Evolutionary conservation across 2,888 invertebrate genomes (phyloP).

Genomic region (Serripes groenlandicus): DNA sequence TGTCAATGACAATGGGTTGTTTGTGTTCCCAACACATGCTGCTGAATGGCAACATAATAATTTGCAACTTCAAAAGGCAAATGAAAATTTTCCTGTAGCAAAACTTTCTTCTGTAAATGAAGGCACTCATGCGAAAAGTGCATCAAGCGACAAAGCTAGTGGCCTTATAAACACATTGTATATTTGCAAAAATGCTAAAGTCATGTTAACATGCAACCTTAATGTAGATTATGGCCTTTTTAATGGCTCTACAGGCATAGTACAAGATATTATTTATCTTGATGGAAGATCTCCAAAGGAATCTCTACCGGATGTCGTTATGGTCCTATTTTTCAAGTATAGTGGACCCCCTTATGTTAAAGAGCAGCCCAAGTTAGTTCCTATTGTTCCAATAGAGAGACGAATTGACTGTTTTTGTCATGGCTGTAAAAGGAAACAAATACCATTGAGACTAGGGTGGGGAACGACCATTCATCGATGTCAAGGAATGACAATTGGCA

Average conservation of each 20-base stretch:
- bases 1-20: conserved; percentile 40
- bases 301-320: conserved; percentile 63
- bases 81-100: conserved; percentile 50
- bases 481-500: conserved; percentile 63
- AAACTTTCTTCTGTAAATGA: conserved; percentile 33
- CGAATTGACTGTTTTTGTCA: conserved; percentile 53
- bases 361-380: conserved; percentile 38
- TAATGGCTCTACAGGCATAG: conserved; percentile 61
- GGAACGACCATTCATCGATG: conserved; percentile 59
- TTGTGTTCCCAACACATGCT: conserved; percentile 61
- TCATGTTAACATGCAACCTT: conserved; percentile 62
- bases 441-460: conserved; percentile 63
- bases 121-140: conserved; percentile 43
- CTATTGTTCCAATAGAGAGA: conserved; percentile 61
- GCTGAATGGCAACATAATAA: conserved; percentile 50
- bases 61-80: conserved; percentile 27
- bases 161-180: conserved; percentile 45
- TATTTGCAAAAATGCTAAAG: conserved; percentile 49
- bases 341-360: conserved; percentile 55
- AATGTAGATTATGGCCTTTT: conserved; percentile 60
- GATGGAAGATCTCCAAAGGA: conserved; percentile 39
- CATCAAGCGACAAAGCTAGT: conserved; percentile 45
- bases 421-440: conserved; percentile 51
- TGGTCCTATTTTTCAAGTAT: conserved; percentile 63
- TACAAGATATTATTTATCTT: conserved; percentile 60